Conservation (phyloP, 1,140 invertebrate species). For the Heliothis virescens region DNA sequence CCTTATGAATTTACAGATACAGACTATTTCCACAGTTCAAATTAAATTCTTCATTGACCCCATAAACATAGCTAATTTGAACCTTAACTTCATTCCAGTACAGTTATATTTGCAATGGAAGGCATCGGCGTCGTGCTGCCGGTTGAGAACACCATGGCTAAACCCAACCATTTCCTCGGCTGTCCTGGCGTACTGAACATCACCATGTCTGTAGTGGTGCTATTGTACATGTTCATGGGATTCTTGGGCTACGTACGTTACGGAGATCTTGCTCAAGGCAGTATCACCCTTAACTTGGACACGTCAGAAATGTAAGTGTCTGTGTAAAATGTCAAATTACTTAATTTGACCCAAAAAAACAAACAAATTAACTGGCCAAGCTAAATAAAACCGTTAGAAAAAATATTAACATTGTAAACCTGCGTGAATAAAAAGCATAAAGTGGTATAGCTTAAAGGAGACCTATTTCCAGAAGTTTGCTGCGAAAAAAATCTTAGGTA, state of each 20-base stretch:
- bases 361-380: too few species aligned
- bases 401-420: too few species aligned
- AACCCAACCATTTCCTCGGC: conserved; percentile 92
- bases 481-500: too few species aligned
- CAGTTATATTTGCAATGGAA: conserved; percentile 94
- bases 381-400: too few species aligned
- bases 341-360: too few species aligned
- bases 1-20: too few species aligned
- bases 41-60: background rate
- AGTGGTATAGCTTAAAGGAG: too few species aligned
- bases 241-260: conserved; percentile 94
- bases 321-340: background rate
- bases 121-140: conserved; percentile 95
- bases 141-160: conserved; percentile 95
- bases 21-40: background rate
- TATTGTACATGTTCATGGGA: conserved; percentile 92
- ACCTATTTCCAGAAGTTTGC: too few species aligned
- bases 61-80: background rate
- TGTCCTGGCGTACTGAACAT: conserved; percentile 94
- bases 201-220: conserved; percentile 92
- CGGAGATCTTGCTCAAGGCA: conserved; percentile 89
- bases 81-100: conserved; percentile 83
- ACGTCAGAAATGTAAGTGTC: conserved; percentile 87
- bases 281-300: conserved; percentile 91
- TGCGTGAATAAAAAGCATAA: too few species aligned